phyloP scores from a whole-genome alignment of 2,113 vertebrate species.

The Illadopsis cleaveri region DNA sequence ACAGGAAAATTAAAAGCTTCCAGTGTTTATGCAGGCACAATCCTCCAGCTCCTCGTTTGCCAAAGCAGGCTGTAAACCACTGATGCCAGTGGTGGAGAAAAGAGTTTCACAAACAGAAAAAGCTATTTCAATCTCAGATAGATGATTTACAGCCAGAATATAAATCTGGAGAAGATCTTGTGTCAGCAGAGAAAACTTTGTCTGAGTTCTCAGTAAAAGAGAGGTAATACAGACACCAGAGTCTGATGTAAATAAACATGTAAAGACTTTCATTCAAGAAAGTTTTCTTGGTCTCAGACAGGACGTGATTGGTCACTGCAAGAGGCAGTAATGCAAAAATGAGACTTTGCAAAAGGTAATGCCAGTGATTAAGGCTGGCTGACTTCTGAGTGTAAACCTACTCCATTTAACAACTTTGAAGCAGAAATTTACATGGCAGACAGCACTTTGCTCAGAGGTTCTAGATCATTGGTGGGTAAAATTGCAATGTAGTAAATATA shows the following conservation, averaged over 20 bases:
- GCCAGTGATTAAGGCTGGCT: neutral
- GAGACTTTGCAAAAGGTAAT: neutral
- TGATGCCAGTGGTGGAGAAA: neutral
- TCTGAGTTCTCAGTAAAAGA: neutral
- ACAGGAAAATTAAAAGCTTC: neutral
- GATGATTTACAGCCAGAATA: neutral
- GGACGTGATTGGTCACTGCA: neutral
- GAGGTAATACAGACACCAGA: neutral
- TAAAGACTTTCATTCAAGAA: neutral
- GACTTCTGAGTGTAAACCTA: neutral
- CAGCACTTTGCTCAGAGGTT: neutral
- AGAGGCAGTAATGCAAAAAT: neutral
- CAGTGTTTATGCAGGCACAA: neutral
- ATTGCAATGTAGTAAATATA: rapidly evolving
- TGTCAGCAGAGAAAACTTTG: neutral
- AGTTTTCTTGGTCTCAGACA: neutral
- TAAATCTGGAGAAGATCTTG: neutral
- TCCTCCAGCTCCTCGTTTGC: rapidly evolving
- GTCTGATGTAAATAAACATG: neutral
- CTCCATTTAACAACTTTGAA: neutral
- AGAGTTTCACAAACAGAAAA: neutral
- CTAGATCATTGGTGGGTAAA: neutral
- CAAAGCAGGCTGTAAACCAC: neutral
- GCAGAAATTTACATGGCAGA: neutral
- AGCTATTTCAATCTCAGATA: neutral